Percentiles rank a stretch among this genome's conserved stretches.
phyloP scores from a whole-genome alignment of 2,888 invertebrate genomes.

The Ernsta delagoae region DNA sequence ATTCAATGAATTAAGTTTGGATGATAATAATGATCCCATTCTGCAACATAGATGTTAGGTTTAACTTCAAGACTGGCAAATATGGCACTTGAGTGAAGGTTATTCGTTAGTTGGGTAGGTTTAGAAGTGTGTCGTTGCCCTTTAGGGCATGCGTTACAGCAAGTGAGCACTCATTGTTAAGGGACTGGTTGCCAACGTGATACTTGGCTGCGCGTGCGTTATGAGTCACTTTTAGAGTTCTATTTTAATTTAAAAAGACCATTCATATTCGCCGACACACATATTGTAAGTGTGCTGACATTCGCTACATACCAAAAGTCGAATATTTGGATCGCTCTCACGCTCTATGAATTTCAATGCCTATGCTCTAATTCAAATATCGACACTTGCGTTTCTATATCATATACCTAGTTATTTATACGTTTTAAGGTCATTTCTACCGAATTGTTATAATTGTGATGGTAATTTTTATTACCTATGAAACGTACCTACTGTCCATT shows the following conservation, averaged over 20 bases:
- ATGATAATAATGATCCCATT: constrained; percentile 43
- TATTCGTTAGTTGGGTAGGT: constrained; percentile 53
- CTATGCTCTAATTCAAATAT: constrained; percentile 8
- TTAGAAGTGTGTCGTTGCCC: constrained; percentile 64
- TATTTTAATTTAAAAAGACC: constrained; percentile 42
- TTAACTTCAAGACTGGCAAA: constrained; percentile 63
- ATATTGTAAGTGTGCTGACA: constrained; percentile 22
- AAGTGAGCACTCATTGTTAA: constrained; percentile 61
- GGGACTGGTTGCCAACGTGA: constrained; percentile 64
- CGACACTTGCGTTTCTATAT: not conserved
- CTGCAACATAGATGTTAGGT: constrained; percentile 51
- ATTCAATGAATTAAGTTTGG: not conserved
- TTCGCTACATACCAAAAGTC: constrained; percentile 18
- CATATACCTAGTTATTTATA: not conserved
- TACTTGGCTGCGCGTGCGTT: constrained; percentile 66
- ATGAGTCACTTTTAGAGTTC: constrained; percentile 60
- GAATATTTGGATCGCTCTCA: constrained; percentile 26
- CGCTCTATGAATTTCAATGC: constrained; percentile 12
- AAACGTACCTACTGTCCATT: too few relatives aligned
- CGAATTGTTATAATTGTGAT: too few relatives aligned
- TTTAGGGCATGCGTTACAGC: constrained; percentile 57
- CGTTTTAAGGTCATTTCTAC: not conserved
- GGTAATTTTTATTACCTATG: too few relatives aligned
- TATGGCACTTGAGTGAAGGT: constrained; percentile 53
- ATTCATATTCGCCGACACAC: constrained; percentile 31